phyloP scores from a whole-genome alignment of 2,797 vertebrate genomes.

The Tenualosa thibaudeaui region DNA sequence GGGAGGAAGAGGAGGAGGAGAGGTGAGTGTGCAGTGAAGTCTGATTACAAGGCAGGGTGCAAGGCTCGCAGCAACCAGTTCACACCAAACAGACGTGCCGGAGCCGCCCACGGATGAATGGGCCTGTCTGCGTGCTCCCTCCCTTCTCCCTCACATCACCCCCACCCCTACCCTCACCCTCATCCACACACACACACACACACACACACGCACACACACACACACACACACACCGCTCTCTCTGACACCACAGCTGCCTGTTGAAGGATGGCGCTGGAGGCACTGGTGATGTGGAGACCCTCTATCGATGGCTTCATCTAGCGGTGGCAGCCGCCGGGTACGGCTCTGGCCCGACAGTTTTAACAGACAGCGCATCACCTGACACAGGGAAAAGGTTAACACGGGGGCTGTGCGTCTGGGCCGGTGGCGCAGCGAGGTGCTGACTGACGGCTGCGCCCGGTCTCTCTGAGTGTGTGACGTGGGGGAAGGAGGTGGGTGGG shows the following conservation, averaged over 20 bases:
- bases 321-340: neutral
- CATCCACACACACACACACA: too few relatives aligned
- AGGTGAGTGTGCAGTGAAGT: conserved; percentile 5
- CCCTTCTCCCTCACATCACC: neutral
- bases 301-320: conserved; percentile 52
- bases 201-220: too few relatives aligned
- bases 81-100: conserved; percentile 19
- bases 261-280: neutral
- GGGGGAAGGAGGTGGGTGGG: neutral
- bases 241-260: neutral
- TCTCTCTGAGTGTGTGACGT: neutral
- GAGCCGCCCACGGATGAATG: conserved; percentile 12
- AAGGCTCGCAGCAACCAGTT: conserved; percentile 15
- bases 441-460: conserved; percentile 22
- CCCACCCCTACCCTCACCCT: neutral
- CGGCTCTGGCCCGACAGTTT: neutral
- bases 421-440: neutral
- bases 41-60: conserved; percentile 14
- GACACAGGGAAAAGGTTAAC: conserved; percentile 44
- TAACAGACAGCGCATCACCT: conserved; percentile 37
- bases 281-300: neutral
- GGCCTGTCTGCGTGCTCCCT: neutral
- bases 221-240: neutral
- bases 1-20: neutral
- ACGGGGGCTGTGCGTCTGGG: conserved; percentile 43